Evolutionary conservation across 2,113 vertebrate species (phyloP).

Genomic region (Tamias sibiricus): DNA sequence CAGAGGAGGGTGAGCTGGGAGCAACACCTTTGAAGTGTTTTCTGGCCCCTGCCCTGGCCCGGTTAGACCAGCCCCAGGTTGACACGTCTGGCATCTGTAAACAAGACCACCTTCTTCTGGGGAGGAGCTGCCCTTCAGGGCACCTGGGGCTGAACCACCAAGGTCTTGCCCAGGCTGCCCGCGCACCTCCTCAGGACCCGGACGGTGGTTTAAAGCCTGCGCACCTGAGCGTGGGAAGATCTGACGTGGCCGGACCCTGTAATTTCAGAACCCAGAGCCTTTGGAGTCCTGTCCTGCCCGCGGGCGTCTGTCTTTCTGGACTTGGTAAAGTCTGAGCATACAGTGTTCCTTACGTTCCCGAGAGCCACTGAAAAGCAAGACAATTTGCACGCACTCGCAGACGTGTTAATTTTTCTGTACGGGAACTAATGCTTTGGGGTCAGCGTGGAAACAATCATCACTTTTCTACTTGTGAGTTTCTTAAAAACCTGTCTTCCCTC

Average conservation of each 20-base stretch:
- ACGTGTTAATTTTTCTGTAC: accelerated
- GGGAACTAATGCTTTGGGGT: not conserved
- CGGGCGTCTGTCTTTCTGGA: accelerated
- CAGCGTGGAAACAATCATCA: no score
- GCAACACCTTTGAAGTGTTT: not conserved
- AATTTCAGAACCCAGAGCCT: not conserved
- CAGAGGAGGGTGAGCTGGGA: not conserved
- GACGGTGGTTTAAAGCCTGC: not conserved
- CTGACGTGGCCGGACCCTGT: accelerated
- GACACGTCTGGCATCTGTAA: not conserved
- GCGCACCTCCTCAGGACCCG: no score
- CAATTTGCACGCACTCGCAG: not conserved
- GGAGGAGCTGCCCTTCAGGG: accelerated
- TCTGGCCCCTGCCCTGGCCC: accelerated
- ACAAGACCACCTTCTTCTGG: not conserved
- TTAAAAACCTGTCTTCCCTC: not conserved
- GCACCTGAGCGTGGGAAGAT: accelerated
- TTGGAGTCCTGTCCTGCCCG: not conserved
- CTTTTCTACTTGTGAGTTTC: not conserved
- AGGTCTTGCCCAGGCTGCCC: accelerated
- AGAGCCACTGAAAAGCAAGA: not conserved
- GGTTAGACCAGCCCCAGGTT: accelerated
- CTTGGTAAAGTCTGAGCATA: not conserved
- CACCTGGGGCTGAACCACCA: no score
- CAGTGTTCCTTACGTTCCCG: not conserved